A percentile compares a stretch with the other conserved stretches of the same genome.
Evolutionary conservation across 2,888 invertebrate species (phyloP).

Genomic region (Pachymerium ferrugineum): DNA sequence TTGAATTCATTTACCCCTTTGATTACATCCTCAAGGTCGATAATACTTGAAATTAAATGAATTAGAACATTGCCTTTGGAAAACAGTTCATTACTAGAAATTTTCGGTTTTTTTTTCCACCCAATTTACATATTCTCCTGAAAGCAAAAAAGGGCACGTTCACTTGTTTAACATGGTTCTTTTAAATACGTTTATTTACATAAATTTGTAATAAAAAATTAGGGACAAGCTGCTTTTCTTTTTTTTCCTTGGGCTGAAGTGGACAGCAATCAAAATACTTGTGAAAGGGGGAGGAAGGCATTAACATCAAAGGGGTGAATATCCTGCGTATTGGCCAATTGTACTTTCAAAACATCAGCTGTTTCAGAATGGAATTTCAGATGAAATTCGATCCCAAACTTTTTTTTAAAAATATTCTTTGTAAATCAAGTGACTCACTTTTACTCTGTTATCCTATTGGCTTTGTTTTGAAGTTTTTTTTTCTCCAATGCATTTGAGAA

Average conservation of each 20-base stretch:
- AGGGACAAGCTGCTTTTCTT: too few relatives aligned
- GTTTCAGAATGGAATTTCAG: not conserved
- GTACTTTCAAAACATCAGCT: too few relatives aligned
- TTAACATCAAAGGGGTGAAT: not conserved
- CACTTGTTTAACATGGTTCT: too few relatives aligned
- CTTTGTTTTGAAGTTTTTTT: not conserved
- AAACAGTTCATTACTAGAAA: too few relatives aligned
- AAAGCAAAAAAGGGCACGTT: too few relatives aligned
- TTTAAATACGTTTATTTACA: too few relatives aligned
- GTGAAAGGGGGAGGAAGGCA: not conserved
- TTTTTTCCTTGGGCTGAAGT: not conserved
- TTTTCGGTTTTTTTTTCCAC: not conserved
- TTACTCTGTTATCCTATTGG: not conserved
- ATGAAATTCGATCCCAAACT: not conserved
- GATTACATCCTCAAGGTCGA: too few relatives aligned
- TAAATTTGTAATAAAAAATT: too few relatives aligned
- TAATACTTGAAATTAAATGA: too few relatives aligned
- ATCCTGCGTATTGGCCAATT: not conserved
- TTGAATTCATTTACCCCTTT: too few relatives aligned
- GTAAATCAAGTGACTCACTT: not conserved
- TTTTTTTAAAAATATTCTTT: not conserved
- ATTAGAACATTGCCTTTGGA: too few relatives aligned
- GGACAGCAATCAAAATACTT: not conserved
- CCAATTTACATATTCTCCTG: too few relatives aligned
- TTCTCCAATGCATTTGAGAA: not conserved